Conservation (phyloP, 1,140 invertebrate species). For the Pristionchus pacificus region DNA sequence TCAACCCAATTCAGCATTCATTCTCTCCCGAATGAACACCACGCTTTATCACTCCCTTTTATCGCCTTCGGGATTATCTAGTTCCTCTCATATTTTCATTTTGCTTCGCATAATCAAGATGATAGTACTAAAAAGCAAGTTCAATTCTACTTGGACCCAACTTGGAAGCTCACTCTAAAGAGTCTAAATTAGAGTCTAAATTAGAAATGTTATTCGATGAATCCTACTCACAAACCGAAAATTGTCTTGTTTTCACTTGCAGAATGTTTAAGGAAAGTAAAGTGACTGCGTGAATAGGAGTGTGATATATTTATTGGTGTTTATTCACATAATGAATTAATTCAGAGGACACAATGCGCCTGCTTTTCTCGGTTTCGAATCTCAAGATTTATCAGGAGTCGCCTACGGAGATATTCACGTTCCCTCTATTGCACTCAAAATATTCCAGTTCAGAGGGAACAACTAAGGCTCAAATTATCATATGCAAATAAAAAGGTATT, state of each 20-base stretch:
- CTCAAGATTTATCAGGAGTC: constrained; percentile 44
- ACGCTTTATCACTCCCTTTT: too few species aligned
- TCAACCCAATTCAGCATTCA: too few species aligned
- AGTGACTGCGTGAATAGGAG: neutral
- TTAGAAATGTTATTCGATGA: too few species aligned
- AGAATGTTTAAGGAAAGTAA: neutral
- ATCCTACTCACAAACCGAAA: neutral
- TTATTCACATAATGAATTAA: constrained; percentile 15
- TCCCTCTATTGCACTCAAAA: constrained; percentile 55
- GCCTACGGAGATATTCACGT: constrained; percentile 56
- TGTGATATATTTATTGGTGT: neutral
- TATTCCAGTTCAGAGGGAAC: constrained; percentile 55
- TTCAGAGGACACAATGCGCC: constrained; percentile 55
- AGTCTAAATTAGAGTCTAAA: too few species aligned
- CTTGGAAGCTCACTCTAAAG: too few species aligned
- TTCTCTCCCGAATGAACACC: too few species aligned
- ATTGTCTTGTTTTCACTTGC: neutral
- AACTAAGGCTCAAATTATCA: constrained; percentile 44
- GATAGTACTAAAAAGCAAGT: too few species aligned
- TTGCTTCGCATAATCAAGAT: too few species aligned
- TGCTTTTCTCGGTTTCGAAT: constrained; percentile 52
- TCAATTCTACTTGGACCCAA: too few species aligned
- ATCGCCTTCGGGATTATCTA: too few species aligned
- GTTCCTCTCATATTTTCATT: too few species aligned
- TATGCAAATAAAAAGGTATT: constrained; percentile 44